Percentiles rank a stretch among this genome's conserved stretches.
phyloP scores from a whole-genome alignment of 64 coral and sea anemone species.

The Pachyseris speciosa region DNA sequence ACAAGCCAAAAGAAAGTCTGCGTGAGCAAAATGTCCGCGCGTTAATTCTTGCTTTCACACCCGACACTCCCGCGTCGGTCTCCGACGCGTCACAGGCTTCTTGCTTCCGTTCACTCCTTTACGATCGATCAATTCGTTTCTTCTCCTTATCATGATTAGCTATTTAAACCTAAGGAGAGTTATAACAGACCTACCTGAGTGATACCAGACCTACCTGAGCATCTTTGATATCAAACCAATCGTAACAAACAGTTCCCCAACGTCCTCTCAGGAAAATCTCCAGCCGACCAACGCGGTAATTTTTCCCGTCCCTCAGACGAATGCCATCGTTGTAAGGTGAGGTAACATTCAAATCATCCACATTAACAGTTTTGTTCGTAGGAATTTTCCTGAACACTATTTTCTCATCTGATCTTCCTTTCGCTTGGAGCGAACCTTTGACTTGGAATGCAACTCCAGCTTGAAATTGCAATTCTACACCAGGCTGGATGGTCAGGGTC shows the following conservation, averaged over 20 bases:
- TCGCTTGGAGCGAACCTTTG: slow-evolving; percentile 46
- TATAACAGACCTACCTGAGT: slow-evolving; percentile 19
- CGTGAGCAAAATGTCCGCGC: too few species aligned
- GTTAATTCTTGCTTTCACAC: too few species aligned
- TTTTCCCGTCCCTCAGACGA: slow-evolving; percentile 51
- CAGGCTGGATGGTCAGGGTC: slow-evolving; percentile 57
- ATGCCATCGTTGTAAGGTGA: slow-evolving; percentile 47
- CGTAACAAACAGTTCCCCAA: slow-evolving; percentile 69
- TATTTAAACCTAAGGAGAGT: not conserved
- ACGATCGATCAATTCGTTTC: too few species aligned
- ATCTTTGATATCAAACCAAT: slow-evolving; percentile 51
- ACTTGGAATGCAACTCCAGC: slow-evolving; percentile 58
- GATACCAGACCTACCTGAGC: slow-evolving; percentile 48
- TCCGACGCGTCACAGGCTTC: too few species aligned
- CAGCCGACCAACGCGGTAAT: slow-evolving; percentile 58
- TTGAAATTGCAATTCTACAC: slow-evolving; percentile 36
- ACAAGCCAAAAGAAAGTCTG: too few species aligned
- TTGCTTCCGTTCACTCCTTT: not conserved
- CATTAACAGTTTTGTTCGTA: slow-evolving; percentile 27
- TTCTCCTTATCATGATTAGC: not conserved
- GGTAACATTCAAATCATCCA: slow-evolving; percentile 23
- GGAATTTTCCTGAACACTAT: slow-evolving; percentile 58
- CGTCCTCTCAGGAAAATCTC: slow-evolving; percentile 54
- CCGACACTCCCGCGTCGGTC: too few species aligned
- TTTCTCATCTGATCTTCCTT: slow-evolving; percentile 31